phyloP scores from a whole-genome alignment of 2,797 vertebrate species.

The Syngnathus acus region DNA sequence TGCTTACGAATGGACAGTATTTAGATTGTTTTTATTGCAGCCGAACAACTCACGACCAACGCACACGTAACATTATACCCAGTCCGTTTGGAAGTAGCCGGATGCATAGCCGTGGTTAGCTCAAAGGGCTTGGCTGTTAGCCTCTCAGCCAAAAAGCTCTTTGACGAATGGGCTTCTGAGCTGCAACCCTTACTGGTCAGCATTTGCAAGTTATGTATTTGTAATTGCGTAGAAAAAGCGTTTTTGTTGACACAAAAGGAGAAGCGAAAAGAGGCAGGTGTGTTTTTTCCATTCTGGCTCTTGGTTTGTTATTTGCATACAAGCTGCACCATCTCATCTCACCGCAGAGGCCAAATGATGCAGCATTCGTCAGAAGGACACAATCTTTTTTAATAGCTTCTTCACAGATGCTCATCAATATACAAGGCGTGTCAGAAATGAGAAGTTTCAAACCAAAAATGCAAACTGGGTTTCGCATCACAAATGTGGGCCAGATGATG shows the following conservation, averaged over 20 bases:
- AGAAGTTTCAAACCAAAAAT: background rate
- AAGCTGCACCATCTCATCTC: constrained; percentile 23
- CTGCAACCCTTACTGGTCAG: background rate
- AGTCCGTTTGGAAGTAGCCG: no score
- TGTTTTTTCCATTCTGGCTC: background rate
- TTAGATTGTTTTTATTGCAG: background rate
- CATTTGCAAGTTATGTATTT: background rate
- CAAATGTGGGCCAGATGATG: no score
- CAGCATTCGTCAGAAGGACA: constrained; percentile 18
- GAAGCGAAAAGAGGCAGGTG: background rate
- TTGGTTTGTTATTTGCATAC: constrained; percentile 21
- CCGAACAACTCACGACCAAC: background rate
- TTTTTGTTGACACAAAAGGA: background rate
- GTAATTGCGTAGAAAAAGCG: background rate
- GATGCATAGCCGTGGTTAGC: background rate
- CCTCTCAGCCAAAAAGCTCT: background rate
- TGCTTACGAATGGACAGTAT: background rate
- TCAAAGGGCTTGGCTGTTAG: background rate
- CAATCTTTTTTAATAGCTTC: background rate
- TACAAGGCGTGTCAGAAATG: background rate
- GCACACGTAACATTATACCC: background rate
- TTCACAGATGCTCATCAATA: background rate
- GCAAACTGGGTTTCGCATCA: no score
- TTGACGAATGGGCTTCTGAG: background rate
- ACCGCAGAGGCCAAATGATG: constrained; percentile 55